Evolutionary conservation across 35 echinoderm and acorn worm genomes (phyloP), one percentile per base, ranked within the genome.

Genomic region (Amphiura filiformis): DNA sequence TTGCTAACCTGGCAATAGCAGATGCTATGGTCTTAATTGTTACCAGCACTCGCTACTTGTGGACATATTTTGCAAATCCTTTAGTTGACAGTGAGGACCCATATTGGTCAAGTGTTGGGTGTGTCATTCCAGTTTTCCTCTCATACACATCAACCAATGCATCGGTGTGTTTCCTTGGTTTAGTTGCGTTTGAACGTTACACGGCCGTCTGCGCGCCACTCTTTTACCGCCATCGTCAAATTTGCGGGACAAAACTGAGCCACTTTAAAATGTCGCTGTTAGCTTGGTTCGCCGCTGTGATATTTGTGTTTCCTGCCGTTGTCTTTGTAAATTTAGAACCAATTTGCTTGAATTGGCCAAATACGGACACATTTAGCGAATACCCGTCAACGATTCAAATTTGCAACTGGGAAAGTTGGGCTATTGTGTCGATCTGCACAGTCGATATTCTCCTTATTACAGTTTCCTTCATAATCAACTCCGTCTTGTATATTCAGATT

Each of bases 1-100:
- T 97, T 15, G 88, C 87, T 18, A 94, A 93, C 41, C 52, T 97
- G 40, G 91, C 95, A 18, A 75, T 94, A 0, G 85, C 91, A 0
- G 95, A 97, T 49, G 76, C 86, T 14, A 38, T 97, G 30, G 90
- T 93, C 32, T 81, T 97, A 1, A 70, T 70, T 15, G 61, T 11
- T 2, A 70, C 61, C 9, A 70, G 7, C 3, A 5, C 26, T 4
- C 7, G 2, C 61, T 70, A 15, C 28, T 3, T 30, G 28, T 70
- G 1, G 61, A 70, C 61, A 4, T 70, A 70, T n/a, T 13, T 70
- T 13, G 2, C 4, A n/a, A 13, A 5, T 26, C 61, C 61, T 4
- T n/a, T n/a, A n/a, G 26, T 70, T 4, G 61, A 70, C 26, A 15
- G 26, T n/a, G 5, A 47, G 17, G 9, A 30, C 26, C 26, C 7